Conservation (phyloP, 1,140 invertebrate species). For the Ctenoplectra terminalis region DNA sequence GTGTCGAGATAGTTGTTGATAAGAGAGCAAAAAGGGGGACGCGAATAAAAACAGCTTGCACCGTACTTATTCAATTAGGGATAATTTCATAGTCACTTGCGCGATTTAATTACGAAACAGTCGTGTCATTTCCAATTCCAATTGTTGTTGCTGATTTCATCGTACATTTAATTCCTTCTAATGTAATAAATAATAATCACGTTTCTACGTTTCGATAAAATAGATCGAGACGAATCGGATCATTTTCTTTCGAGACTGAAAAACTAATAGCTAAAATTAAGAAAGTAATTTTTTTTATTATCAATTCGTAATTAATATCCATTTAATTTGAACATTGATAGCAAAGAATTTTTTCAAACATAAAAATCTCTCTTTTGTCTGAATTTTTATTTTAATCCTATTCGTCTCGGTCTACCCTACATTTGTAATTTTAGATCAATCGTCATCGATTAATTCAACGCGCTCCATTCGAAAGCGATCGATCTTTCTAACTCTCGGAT, state of each 20-base stretch:
- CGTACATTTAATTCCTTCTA: not conserved
- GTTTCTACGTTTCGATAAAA: not conserved
- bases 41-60: not conserved
- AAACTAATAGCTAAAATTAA: no score
- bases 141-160: not conserved
- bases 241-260: no score
- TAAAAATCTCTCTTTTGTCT: no score
- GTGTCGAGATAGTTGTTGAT: not conserved
- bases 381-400: no score
- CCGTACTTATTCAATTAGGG: not conserved
- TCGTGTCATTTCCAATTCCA: not conserved
- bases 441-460: not conserved
- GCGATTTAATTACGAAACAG: not conserved
- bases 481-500: not conserved
- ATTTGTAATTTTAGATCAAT: no score
- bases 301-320: no score
- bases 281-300: no score
- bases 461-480: not conserved
- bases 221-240: no score
- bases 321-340: no score
- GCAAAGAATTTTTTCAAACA: no score
- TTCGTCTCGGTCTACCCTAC: no score
- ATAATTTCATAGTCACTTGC: not conserved
- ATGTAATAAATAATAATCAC: no score
- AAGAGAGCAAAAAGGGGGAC: not conserved